These are phyloP conservation scores for Onychostoma macrolepis DNA, from an alignment of 2,113 vertebrate genomes.

Conservation along the genomic window DNA sequence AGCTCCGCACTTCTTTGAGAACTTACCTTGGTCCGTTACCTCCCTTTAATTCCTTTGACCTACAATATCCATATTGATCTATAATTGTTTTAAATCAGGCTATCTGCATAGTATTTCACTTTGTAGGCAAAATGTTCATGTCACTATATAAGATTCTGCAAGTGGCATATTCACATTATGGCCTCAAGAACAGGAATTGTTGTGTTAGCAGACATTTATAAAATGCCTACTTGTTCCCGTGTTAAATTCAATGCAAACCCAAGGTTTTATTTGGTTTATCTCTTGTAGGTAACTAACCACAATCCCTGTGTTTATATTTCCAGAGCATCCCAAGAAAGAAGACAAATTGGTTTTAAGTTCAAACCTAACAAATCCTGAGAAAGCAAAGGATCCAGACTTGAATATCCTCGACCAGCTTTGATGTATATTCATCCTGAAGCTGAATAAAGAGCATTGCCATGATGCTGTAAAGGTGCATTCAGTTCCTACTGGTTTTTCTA, in stretches of 20 bases:
- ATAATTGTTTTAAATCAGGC: not conserved
- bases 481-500: not conserved
- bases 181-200: too few relatives aligned
- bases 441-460: not conserved
- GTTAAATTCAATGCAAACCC: not conserved
- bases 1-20: conserved; percentile 76
- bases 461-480: not conserved
- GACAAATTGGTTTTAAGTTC: conserved; percentile 56
- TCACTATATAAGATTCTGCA: too few relatives aligned
- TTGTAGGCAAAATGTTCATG: too few relatives aligned
- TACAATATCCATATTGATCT: too few relatives aligned
- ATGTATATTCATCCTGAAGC: not conserved
- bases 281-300: not conserved
- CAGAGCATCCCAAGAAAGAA: conserved; percentile 62
- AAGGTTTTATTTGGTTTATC: not conserved
- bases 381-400: not conserved
- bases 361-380: not conserved
- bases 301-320: conserved; percentile 45
- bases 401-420: not conserved
- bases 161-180: too few relatives aligned
- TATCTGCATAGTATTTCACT: too few relatives aligned
- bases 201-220: too few relatives aligned
- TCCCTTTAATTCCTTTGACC: not conserved
- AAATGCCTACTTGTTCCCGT: too few relatives aligned
- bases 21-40: conserved; percentile 65